A percentile compares a stretch with the other conserved stretches of the same genome.
Conservation (phyloP, 1,140 invertebrate species). For the Ostrea denselamellosa region DNA sequence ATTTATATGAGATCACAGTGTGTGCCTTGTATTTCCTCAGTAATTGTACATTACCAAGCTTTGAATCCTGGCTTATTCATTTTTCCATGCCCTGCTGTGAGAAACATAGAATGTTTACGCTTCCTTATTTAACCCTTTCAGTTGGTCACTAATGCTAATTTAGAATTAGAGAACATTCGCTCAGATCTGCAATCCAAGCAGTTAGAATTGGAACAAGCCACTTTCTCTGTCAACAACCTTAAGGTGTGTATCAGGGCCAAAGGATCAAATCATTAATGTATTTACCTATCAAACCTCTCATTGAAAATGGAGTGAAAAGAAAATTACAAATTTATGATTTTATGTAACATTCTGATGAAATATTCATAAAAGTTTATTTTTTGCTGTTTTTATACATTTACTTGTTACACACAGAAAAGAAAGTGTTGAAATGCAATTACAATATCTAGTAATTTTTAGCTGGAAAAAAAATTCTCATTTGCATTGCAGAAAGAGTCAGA, state of each 20-base stretch:
- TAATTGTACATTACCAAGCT: neutral
- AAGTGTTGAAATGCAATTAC: neutral
- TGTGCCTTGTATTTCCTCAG: neutral
- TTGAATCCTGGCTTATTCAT: neutral
- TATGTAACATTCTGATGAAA: too few relatives aligned
- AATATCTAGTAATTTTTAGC: too few relatives aligned
- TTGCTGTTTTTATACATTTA: too few relatives aligned
- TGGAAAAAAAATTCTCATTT: neutral
- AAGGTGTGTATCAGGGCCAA: constrained; percentile 60
- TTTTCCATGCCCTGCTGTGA: neutral
- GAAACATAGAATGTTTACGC: neutral
- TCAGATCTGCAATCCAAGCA: constrained; percentile 70
- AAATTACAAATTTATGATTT: too few relatives aligned
- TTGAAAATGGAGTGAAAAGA: too few relatives aligned
- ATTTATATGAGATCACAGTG: neutral
- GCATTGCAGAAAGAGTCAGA: constrained; percentile 70
- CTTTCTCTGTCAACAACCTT: constrained; percentile 59
- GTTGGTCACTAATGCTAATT: constrained; percentile 73
- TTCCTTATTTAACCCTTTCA: constrained; percentile 58
- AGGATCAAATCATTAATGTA: neutral
- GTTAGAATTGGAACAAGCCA: constrained; percentile 67
- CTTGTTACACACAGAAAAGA: neutral
- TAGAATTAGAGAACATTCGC: constrained; percentile 69
- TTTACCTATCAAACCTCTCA: too few relatives aligned
- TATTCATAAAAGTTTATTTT: too few relatives aligned